Percentiles rank a stretch among this genome's conserved stretches.
These are phyloP conservation scores for Drosophila quinaria DNA, from an alignment of 2,888 invertebrate genomes.

Conservation along the genomic window DNA sequence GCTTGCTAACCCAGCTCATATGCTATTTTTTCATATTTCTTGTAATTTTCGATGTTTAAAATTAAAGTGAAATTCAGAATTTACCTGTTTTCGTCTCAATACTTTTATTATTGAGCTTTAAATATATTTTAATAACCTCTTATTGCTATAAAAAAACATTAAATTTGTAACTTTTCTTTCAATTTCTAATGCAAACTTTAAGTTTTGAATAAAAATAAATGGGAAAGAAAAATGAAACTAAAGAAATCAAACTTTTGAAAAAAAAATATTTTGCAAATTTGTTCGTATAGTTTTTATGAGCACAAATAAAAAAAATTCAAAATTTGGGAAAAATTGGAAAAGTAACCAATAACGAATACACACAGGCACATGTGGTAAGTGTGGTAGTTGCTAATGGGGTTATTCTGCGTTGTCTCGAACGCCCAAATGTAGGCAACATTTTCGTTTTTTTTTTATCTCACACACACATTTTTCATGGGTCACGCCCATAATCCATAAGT, in stretches of 20 bases:
- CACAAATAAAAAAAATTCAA: background rate
- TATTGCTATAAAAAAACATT: too few species aligned
- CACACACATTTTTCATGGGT: slow-evolving; percentile 49
- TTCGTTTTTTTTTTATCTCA: slow-evolving; percentile 43
- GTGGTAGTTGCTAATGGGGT: slow-evolving; percentile 44
- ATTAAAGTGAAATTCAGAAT: too few species aligned
- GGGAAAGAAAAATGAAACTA: background rate
- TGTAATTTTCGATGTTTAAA: too few species aligned
- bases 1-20: too few species aligned
- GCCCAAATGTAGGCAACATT: slow-evolving; percentile 72
- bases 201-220: background rate
- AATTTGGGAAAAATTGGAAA: background rate
- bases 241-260: too few species aligned
- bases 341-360: slow-evolving; percentile 11
- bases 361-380: slow-evolving; percentile 16
- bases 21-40: too few species aligned
- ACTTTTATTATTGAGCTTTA: too few species aligned
- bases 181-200: background rate
- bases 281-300: background rate
- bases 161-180: too few species aligned
- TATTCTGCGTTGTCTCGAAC: slow-evolving; percentile 41
- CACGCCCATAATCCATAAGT: slow-evolving; percentile 80
- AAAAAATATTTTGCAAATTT: background rate
- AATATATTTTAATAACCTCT: too few species aligned
- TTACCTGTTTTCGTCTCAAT: too few species aligned